Percentiles rank a stretch among this genome's conserved stretches.
Evolutionary conservation across 2,888 invertebrate genomes (phyloP).

Genomic region (Troides helena): DNA sequence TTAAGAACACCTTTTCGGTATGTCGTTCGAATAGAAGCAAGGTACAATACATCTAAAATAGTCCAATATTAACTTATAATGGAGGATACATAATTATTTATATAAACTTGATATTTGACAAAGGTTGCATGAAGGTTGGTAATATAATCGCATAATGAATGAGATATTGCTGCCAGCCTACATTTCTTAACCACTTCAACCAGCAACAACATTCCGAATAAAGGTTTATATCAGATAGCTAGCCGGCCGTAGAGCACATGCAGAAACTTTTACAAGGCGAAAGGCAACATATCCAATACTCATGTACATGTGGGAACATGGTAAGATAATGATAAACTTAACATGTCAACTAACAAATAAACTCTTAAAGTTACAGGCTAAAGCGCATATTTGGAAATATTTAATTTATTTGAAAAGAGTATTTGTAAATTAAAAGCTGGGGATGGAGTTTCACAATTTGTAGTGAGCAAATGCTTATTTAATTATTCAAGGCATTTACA

Average conservation of each 20-base stretch:
- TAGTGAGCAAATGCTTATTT: background rate
- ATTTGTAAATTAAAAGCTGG: background rate
- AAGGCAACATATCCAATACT: no score
- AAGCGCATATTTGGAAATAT: background rate
- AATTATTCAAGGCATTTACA: background rate
- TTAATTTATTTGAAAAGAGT: background rate
- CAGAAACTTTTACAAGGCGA: no score
- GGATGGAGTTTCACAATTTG: background rate
- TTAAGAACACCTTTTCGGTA: constrained; percentile 11
- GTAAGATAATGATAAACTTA: background rate
- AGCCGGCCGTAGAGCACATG: no score
- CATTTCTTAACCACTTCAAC: no score
- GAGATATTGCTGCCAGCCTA: no score
- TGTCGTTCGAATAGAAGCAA: constrained; percentile 2
- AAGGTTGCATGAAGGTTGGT: background rate
- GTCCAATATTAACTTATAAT: background rate
- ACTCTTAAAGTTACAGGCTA: background rate
- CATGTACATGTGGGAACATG: background rate
- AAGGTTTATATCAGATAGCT: no score
- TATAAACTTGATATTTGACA: background rate
- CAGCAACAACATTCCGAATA: no score
- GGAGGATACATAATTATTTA: background rate
- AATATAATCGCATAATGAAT: no score
- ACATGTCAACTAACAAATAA: background rate
- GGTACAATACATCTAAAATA: background rate